Conservation (phyloP, 2,113 vertebrate genomes). For the Puma concolor region DNA sequence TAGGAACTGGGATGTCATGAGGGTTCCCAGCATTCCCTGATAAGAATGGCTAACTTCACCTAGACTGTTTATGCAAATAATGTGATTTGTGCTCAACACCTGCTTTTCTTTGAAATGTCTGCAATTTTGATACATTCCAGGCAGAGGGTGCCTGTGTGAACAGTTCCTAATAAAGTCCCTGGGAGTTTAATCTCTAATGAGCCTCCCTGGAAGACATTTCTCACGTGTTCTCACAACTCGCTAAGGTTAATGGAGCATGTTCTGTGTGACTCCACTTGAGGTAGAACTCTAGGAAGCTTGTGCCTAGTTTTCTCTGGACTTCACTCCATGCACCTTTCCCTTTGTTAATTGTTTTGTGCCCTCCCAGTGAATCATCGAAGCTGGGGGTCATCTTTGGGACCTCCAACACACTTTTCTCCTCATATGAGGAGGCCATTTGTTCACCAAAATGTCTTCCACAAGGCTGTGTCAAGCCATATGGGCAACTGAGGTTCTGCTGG, state of each 20-base stretch:
- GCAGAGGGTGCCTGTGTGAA: neutral
- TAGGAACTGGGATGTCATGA: neutral
- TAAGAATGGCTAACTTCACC: neutral
- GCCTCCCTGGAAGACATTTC: neutral
- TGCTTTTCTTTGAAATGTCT: neutral
- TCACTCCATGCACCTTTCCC: rapidly evolving
- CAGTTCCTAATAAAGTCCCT: neutral
- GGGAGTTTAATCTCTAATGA: neutral
- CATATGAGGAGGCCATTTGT: neutral
- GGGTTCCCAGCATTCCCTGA: neutral
- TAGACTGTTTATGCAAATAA: neutral
- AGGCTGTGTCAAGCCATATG: neutral
- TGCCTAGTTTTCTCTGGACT: neutral
- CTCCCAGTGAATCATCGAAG: neutral
- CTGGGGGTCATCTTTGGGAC: neutral
- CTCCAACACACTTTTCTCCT: neutral
- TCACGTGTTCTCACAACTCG: neutral
- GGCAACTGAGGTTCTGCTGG: neutral
- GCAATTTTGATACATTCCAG: neutral
- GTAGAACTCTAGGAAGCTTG: neutral
- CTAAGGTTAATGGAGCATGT: neutral
- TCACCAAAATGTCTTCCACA: neutral
- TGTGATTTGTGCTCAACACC: neutral
- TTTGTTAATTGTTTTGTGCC: neutral
- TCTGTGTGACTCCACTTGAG: neutral